Evolutionary conservation across 2,797 vertebrate genomes (phyloP).

Genomic region (Thaleichthys pacificus): DNA sequence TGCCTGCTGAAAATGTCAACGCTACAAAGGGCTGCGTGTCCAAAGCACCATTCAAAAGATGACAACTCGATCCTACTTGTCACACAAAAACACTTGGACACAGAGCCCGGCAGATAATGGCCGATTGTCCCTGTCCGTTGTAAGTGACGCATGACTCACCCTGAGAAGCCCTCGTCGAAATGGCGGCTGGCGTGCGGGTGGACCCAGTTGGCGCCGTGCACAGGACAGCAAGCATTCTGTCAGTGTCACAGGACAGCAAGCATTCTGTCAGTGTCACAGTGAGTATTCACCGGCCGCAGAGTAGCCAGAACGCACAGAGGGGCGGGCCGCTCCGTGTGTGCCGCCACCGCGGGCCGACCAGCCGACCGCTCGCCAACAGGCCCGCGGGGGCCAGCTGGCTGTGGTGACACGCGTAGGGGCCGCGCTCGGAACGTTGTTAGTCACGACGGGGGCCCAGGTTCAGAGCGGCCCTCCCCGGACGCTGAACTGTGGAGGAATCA

Average conservation of each 20-base stretch:
- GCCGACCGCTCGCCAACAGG: conserved; percentile 33
- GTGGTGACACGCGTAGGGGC: not conserved
- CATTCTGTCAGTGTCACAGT: conserved; percentile 5
- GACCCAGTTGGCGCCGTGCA: conserved; percentile 4
- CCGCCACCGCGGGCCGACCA: conserved; percentile 22
- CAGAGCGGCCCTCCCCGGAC: not conserved
- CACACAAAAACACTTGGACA: not conserved
- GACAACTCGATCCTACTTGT: too few relatives aligned
- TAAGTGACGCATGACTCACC: not conserved
- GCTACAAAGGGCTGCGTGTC: too few relatives aligned
- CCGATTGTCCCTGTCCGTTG: too few relatives aligned
- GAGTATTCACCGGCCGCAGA: conserved; percentile 34
- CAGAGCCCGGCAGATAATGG: too few relatives aligned
- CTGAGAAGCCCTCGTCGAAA: not conserved
- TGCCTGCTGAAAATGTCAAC: too few relatives aligned
- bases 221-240: not conserved
- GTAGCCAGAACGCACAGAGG: conserved; percentile 33
- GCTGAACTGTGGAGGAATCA: not conserved
- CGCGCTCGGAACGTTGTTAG: conserved; percentile 19
- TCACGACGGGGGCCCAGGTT: conserved; percentile 4
- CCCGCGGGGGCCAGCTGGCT: not conserved
- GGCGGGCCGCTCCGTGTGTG: conserved; percentile 44
- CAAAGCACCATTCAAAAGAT: too few relatives aligned
- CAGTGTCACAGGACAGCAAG: not conserved
- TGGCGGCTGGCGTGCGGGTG: not conserved